A percentile compares a stretch with the other conserved stretches of the same genome.
Evolutionary conservation across 2,797 vertebrate genomes (phyloP).

Genomic region (Catharus ustulatus): DNA sequence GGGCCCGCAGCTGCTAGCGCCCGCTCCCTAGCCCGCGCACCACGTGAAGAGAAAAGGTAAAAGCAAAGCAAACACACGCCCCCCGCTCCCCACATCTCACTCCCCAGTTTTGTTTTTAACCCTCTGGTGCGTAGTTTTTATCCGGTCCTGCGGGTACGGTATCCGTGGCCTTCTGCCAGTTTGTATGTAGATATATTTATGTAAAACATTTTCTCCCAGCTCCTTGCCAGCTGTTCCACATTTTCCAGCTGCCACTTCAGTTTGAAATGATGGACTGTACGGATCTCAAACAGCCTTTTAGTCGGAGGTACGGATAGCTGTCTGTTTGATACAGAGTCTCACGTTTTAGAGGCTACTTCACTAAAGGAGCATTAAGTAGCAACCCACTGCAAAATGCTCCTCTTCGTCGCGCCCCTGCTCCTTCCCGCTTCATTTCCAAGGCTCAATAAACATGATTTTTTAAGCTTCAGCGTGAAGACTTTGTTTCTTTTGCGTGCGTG

Average conservation of each 20-base stretch:
- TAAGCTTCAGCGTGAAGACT: conserved; percentile 7
- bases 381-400: background rate
- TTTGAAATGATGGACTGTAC: conserved; percentile 75
- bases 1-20: background rate
- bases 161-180: conserved; percentile 77
- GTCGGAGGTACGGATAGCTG: conserved; percentile 37
- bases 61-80: background rate
- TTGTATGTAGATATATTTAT: conserved; percentile 87
- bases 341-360: background rate
- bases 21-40: background rate
- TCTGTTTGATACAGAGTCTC: conserved; percentile 4
- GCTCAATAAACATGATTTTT: conserved; percentile 46
- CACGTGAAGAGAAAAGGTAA: background rate
- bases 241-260: conserved; percentile 88
- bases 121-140: conserved; percentile 20
- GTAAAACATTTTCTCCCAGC: conserved; percentile 88
- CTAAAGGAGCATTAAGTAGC: background rate
- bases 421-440: background rate
- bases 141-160: conserved; percentile 44
- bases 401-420: background rate
- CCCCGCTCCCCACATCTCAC: background rate
- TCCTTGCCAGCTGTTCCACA: conserved; percentile 89
- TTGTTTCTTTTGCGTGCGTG: conserved; percentile 46
- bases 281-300: conserved; percentile 61
- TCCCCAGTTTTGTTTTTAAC: background rate